phyloP scores from a whole-genome alignment of 2,797 vertebrate genomes.

The Danionella dracula region DNA sequence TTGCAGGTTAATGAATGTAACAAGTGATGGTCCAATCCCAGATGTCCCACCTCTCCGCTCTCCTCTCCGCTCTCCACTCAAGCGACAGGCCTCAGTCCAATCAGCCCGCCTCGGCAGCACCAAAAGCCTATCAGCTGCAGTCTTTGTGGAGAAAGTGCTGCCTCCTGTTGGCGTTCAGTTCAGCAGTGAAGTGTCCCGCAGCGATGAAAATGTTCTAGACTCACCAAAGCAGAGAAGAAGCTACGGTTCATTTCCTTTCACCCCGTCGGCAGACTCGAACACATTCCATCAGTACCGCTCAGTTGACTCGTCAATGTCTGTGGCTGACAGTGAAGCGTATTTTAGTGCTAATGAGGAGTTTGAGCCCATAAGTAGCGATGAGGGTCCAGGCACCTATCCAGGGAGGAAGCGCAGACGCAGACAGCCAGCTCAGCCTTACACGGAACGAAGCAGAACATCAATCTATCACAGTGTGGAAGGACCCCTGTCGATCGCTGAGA shows the following conservation, averaged over 20 bases:
- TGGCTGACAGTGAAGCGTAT: conserved; percentile 97
- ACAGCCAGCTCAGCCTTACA: conserved; percentile 66
- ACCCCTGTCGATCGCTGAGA: conserved; percentile 78
- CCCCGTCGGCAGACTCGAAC: conserved; percentile 91
- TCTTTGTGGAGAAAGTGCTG: conserved; percentile 85
- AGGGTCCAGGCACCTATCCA: conserved; percentile 95
- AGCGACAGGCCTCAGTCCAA: conserved; percentile 87
- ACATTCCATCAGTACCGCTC: conserved; percentile 97
- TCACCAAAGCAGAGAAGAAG: conserved; percentile 93
- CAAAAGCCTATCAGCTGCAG: conserved; percentile 90
- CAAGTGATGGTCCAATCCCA: conserved; percentile 75
- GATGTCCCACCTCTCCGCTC: conserved; percentile 80
- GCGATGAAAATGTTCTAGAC: conserved; percentile 92
- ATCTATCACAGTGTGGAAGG: conserved; percentile 98
- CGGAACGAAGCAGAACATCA: conserved; percentile 81
- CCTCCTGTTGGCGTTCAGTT: conserved; percentile 86
- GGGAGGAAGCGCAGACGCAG: conserved; percentile 90
- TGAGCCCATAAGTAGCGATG: conserved; percentile 94
- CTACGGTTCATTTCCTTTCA: conserved; percentile 94
- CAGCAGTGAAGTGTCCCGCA: conserved; percentile 91
- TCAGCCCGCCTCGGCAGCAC: conserved; percentile 90
- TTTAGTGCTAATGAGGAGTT: conserved; percentile 96
- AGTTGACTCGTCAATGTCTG: conserved; percentile 94
- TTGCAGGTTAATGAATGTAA: conserved; percentile 69
- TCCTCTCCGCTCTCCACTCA: conserved; percentile 86